phyloP scores from a whole-genome alignment of 2,888 invertebrate genomes.

The Ophioninae sp. region DNA sequence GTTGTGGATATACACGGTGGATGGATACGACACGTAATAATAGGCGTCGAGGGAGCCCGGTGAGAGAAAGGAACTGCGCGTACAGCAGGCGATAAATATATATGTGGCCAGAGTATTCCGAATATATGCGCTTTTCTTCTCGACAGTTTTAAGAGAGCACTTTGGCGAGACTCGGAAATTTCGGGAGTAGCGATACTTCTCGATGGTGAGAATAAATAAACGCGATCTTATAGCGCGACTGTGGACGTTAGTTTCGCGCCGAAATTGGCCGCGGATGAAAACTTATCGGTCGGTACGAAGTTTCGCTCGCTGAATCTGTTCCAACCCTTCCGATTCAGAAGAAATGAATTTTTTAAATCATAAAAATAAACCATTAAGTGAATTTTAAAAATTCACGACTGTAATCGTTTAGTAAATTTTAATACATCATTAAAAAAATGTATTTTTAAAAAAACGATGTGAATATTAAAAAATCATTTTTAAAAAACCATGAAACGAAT shows the following conservation, averaged over 20 bases:
- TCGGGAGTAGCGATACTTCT: slow-evolving; percentile 1
- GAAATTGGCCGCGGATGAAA: background rate
- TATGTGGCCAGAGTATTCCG: background rate
- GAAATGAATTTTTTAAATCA: too few relatives aligned
- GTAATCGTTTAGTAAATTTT: too few relatives aligned
- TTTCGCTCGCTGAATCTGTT: too few relatives aligned
- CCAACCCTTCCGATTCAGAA: too few relatives aligned
- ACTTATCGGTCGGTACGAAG: background rate
- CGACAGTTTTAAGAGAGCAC: slow-evolving; percentile 26
- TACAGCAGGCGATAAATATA: slow-evolving; percentile 4
- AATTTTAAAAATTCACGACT: too few relatives aligned
- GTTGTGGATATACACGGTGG: background rate
- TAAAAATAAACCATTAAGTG: too few relatives aligned
- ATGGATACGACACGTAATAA: background rate
- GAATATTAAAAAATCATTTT: too few relatives aligned
- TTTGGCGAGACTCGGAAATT: slow-evolving; percentile 12
- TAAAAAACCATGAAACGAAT: too few relatives aligned
- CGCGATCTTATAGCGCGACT: too few relatives aligned
- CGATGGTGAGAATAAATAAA: slow-evolving; percentile 21
- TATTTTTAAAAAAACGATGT: too few relatives aligned
- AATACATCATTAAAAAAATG: too few relatives aligned
- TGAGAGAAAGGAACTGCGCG: background rate
- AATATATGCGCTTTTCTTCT: slow-evolving; percentile 4
- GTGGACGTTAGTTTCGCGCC: background rate
- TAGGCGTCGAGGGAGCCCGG: background rate